phyloP scores from a whole-genome alignment of 1,140 invertebrate genomes.

The Colletes latitarsis region DNA sequence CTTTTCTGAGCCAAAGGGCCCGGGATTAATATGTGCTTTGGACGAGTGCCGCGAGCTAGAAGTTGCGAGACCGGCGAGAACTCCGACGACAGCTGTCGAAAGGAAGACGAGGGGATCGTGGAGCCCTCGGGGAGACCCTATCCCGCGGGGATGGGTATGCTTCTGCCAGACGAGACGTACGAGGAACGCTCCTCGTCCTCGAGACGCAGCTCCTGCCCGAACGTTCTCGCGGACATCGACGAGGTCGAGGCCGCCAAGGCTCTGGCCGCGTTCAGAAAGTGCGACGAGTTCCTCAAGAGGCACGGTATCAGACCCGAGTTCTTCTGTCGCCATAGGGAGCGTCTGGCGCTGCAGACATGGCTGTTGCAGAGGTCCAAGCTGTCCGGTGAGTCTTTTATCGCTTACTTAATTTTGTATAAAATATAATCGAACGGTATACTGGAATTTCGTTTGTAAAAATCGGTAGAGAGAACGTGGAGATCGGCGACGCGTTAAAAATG shows the following conservation, averaged over 20 bases:
- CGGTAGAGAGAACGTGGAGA: too few species aligned
- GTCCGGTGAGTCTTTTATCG: conserved; percentile 66
- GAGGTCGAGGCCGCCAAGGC: conserved; percentile 80
- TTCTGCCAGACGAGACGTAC: conserved; percentile 86
- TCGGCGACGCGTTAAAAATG: background rate
- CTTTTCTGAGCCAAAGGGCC: conserved; percentile 27
- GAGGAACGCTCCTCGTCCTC: conserved; percentile 79
- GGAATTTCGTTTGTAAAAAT: too few species aligned
- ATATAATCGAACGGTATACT: too few species aligned
- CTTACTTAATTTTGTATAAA: too few species aligned
- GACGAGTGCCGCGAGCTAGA: conserved; percentile 62
- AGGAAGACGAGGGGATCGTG: conserved; percentile 52
- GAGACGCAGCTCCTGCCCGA: conserved; percentile 54
- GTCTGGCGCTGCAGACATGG: conserved; percentile 81
- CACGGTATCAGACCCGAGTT: conserved; percentile 85
- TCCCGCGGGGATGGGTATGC: conserved; percentile 78
- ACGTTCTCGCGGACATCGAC: conserved; percentile 68
- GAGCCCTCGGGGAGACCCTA: conserved; percentile 21
- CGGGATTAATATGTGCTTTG: conserved; percentile 75
- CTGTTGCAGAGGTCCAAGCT: conserved; percentile 73
- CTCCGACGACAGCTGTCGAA: conserved; percentile 52
- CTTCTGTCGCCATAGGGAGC: conserved; percentile 83
- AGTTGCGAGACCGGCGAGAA: conserved; percentile 60
- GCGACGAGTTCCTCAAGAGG: conserved; percentile 84
- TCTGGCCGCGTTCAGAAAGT: conserved; percentile 82